Evolutionary conservation across 2,888 invertebrate species (phyloP), one percentile per base, ranked within the genome.

Genomic region (Aspidiotus destructor): DNA sequence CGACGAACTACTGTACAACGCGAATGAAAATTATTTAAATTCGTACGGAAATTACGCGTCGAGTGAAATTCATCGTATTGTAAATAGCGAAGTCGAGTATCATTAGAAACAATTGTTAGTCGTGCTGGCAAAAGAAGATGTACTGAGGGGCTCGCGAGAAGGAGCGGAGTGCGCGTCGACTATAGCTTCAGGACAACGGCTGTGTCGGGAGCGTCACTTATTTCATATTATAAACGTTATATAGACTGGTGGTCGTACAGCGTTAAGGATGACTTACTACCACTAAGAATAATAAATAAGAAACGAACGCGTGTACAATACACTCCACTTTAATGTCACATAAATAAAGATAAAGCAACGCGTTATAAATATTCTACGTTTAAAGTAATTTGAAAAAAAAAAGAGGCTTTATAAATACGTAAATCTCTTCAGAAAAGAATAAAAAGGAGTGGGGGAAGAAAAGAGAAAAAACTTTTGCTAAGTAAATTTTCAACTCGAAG

Each of bases 321-420:
- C 61, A 61, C 44, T 61, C 61, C 17, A 61, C 42, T 61, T 61
- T 61, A 61, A 61, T 41, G 61, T 61, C 61, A 61, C 61, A 61
- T 61, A 61, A 61, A 61, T 61, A 61, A 61, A 61, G 61, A 61
- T 61, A 61, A 61, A 42, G 61, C 61, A 61, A 61, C 61, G 61
- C 42, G 61, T 61, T 61, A 61, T 61, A 61, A 61, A 61, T 61
- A 42, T 61, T 61, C 61, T 42, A 44, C 61, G 61, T 61, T 61
- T 61, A 61, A 61, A 61, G 61, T 61, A 61, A 61, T 61, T 61
- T 61, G 44, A 42, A 41, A 41, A 40, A 54, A n/a, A 40, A 61
- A 61, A 61, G 61, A 61, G 44, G 61, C 61, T 61, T 61, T 61
- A 61, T 61, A 61, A 61, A 61, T 61, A 61, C 61, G 42, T 61